Evolutionary conservation across 1,140 invertebrate genomes (phyloP).

Genomic region (Aphidius gifuensis): DNA sequence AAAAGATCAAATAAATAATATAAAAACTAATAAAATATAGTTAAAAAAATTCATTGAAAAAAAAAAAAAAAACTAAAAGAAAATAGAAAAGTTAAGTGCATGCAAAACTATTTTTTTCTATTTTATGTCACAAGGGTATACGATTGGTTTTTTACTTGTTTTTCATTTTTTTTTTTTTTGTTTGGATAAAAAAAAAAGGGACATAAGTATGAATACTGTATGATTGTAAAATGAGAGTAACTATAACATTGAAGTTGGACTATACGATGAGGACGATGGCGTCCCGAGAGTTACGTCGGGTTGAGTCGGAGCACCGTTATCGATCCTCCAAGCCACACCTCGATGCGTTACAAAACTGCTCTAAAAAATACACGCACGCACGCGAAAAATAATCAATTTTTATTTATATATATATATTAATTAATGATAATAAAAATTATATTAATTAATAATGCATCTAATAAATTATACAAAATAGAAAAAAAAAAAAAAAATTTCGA

Average conservation of each 20-base stretch:
- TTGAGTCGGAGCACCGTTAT: conserved; percentile 22
- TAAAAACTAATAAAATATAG: not conserved
- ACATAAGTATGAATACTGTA: conserved; percentile 13
- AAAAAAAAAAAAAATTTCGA: too few species aligned
- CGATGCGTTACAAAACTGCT: conserved; percentile 24
- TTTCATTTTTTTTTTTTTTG: conserved; percentile 11
- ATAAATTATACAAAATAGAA: too few species aligned
- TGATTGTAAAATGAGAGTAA: conserved; percentile 26
- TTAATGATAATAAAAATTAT: not conserved
- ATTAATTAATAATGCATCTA: too few species aligned
- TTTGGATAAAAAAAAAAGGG: not conserved
- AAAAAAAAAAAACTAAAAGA: too few species aligned
- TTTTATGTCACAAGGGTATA: too few species aligned
- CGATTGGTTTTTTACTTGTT: conserved; percentile 2
- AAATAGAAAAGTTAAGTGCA: too few species aligned
- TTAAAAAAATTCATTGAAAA: too few species aligned
- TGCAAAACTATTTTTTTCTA: too few species aligned
- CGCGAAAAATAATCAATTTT: conserved; percentile 18
- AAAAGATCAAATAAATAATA: too few species aligned
- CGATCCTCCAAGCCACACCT: conserved; percentile 31
- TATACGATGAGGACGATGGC: conserved; percentile 10
- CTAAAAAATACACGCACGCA: not conserved
- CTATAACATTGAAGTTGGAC: conserved; percentile 26
- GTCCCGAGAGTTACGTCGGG: conserved; percentile 20
- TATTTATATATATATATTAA: not conserved